phyloP scores from a whole-genome alignment of 1,140 invertebrate species.

The Calliphora vicina region DNA sequence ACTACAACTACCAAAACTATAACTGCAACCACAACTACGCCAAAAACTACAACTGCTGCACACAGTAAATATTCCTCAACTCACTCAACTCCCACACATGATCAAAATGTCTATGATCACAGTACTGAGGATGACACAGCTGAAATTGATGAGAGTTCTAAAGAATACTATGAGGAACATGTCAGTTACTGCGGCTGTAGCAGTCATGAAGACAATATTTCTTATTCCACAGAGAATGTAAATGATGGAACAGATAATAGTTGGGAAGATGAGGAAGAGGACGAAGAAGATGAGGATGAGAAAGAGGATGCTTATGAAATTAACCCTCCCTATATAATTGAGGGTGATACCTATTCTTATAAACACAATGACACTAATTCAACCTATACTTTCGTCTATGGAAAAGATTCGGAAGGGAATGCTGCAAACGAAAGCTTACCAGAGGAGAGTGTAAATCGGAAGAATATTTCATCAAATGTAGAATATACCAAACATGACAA shows the following conservation, averaged over 20 bases:
- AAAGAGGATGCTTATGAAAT: no score
- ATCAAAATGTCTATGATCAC: not conserved
- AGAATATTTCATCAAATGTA: no score
- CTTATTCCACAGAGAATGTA: not conserved
- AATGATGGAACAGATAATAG: not conserved
- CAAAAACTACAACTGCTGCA: not conserved
- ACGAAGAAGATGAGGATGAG: not conserved
- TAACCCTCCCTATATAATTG: no score
- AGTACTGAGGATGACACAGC: not conserved
- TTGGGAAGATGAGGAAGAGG: not conserved
- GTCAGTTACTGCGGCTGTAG: not conserved
- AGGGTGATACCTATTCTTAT: no score
- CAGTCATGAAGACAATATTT: not conserved
- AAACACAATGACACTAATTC: no score
- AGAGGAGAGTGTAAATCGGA: no score
- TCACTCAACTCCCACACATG: not conserved
- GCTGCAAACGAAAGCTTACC: no score
- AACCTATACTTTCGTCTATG: no score
- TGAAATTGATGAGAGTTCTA: not conserved
- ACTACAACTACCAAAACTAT: not conserved
- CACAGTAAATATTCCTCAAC: not conserved
- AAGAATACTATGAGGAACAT: not conserved
- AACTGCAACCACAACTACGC: not conserved
- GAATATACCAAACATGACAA: no score
- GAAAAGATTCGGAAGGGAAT: no score